Percentiles rank a stretch among this genome's conserved stretches.
Conservation (phyloP, 2,888 invertebrate species). For the Mythimna lalbum region DNA sequence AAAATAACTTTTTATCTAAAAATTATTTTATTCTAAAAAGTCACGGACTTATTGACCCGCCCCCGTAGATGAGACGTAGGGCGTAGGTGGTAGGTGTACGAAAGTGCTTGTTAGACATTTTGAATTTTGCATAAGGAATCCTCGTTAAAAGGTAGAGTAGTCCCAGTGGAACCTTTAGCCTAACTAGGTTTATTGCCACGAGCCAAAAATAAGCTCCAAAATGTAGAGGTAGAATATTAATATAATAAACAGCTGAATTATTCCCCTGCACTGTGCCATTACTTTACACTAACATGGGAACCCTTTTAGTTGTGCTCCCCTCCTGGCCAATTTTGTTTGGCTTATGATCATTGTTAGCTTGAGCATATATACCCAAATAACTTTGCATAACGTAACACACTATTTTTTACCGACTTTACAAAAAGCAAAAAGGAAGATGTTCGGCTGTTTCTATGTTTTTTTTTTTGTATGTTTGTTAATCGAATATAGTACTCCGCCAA, state of each 20-base stretch:
- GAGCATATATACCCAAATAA: conserved; percentile 5
- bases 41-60: too few species aligned
- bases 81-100: too few species aligned
- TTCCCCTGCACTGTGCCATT: conserved; percentile 40
- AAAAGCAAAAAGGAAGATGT: too few species aligned
- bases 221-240: conserved; percentile 17
- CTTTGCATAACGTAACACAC: neutral
- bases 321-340: conserved; percentile 41
- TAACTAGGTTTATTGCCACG: neutral
- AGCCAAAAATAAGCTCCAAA: conserved; percentile 34
- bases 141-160: conserved; percentile 16
- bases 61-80: neutral
- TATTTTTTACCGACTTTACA: too few species aligned
- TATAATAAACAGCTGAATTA: conserved; percentile 50
- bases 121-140: neutral
- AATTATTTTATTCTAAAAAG: too few species aligned
- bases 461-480: too few species aligned
- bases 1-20: too few species aligned
- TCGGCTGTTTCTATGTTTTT: too few species aligned
- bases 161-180: conserved; percentile 4
- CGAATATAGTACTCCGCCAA: too few species aligned
- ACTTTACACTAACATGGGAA: conserved; percentile 58
- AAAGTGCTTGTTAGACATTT: too few species aligned
- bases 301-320: conserved; percentile 60
- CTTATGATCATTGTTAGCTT: conserved; percentile 55